Evolutionary conservation across 2,113 vertebrate species (phyloP).

Genomic region (Meleagris gallopavo): DNA sequence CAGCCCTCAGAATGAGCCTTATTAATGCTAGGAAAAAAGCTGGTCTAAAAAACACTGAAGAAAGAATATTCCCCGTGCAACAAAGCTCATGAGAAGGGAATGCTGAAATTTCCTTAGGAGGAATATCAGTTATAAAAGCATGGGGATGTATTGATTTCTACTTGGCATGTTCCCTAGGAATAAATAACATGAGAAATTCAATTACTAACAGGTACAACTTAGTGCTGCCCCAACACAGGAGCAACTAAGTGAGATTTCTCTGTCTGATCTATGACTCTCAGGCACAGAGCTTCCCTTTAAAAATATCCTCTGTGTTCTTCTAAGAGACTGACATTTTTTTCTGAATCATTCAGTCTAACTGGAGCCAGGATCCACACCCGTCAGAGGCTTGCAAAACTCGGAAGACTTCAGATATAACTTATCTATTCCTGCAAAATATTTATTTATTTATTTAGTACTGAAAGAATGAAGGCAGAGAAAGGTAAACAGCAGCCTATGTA

Average conservation of each 20-base stretch:
- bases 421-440: neutral
- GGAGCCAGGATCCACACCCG: slow-evolving; percentile 9
- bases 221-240: neutral
- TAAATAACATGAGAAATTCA: neutral
- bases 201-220: neutral
- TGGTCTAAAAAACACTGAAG: neutral
- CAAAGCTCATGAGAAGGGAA: neutral
- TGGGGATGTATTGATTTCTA: neutral
- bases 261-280: neutral
- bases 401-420: slow-evolving; percentile 26
- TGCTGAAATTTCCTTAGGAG: neutral
- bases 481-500: neutral
- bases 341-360: neutral
- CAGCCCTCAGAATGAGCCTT: neutral
- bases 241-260: neutral
- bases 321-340: neutral
- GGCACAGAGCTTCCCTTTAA: neutral
- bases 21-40: neutral
- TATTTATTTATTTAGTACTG: neutral
- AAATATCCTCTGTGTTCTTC: neutral
- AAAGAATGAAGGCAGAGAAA: slow-evolving; percentile 4
- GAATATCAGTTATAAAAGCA: neutral
- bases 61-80: neutral
- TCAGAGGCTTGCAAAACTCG: slow-evolving; percentile 31
- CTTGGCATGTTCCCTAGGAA: neutral